Evolutionary conservation across 2,113 vertebrate species (phyloP).

Genomic region (Elephantulus edwardii): DNA sequence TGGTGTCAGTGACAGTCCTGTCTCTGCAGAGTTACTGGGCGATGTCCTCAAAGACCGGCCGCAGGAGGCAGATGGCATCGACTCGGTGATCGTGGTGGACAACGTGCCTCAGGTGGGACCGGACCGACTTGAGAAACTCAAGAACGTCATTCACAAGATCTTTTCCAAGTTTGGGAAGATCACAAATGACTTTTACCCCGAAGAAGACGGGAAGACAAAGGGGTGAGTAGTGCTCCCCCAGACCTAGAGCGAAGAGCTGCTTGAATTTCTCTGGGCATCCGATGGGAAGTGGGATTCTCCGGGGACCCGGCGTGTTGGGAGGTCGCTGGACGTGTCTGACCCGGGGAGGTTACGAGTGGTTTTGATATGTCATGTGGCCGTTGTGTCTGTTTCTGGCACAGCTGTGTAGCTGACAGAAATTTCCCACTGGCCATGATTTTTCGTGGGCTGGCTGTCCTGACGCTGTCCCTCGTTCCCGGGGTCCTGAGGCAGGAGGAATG

Average conservation of each 20-base stretch:
- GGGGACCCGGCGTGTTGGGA: too few relatives aligned
- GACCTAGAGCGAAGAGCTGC: too few relatives aligned
- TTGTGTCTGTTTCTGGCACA: background rate
- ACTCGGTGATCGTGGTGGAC: constrained; percentile 96
- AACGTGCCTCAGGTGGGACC: constrained; percentile 97
- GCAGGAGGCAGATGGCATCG: constrained; percentile 96
- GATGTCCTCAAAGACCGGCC: constrained; percentile 94
- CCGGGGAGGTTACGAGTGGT: too few relatives aligned
- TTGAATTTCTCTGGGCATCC: background rate
- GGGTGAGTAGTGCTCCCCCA: constrained; percentile 84
- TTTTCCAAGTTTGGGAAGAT: constrained; percentile 99
- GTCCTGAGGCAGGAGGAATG: too few relatives aligned
- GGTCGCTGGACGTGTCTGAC: too few relatives aligned
- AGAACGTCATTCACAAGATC: constrained; percentile 98
- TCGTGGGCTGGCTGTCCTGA: too few relatives aligned
- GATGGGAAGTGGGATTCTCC: too few relatives aligned
- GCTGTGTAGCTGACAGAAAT: too few relatives aligned
- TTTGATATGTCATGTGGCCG: too few relatives aligned
- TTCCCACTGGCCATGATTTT: too few relatives aligned
- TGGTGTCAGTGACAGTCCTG: too few relatives aligned
- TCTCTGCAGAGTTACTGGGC: constrained; percentile 88
- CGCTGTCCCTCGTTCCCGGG: background rate
- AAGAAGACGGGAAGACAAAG: constrained; percentile 94
- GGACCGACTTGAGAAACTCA: constrained; percentile 95
- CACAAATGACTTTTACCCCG: constrained; percentile 96